A percentile compares a stretch with the other conserved stretches of the same genome.
phyloP scores from a whole-genome alignment of 2,888 invertebrate genomes.

The Megaustenia siamemsis region DNA sequence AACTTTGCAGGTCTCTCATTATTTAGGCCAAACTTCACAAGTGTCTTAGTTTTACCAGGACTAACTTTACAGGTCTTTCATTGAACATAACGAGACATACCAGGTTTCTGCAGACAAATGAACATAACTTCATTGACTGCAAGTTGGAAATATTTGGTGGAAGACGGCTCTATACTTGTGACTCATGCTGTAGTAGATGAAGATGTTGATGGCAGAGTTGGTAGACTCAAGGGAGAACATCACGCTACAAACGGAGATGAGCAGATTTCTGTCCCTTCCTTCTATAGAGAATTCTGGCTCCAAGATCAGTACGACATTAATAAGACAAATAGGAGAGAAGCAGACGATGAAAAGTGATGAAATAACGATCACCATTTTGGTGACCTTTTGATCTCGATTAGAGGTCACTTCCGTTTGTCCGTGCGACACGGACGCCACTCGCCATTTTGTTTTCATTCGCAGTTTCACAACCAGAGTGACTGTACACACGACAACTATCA shows the following conservation, averaged over 20 bases:
- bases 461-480: background rate
- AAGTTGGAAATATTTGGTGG: background rate
- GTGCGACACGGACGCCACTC: background rate
- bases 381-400: background rate
- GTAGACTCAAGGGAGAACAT: background rate
- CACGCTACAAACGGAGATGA: background rate
- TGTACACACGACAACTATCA: background rate
- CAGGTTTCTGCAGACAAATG: no score
- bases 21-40: no score
- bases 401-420: background rate
- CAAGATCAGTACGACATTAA: background rate
- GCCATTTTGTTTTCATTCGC: background rate
- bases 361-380: conserved; percentile 9
- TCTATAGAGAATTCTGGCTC: conserved; percentile 7
- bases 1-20: no score
- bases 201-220: conserved; percentile 15
- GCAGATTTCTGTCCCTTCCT: conserved; percentile 1
- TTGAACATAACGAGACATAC: no score
- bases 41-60: no score
- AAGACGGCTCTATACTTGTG: background rate
- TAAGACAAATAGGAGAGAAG: background rate
- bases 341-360: conserved; percentile 12
- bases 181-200: conserved; percentile 24
- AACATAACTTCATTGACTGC: no score
- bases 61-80: no score